These are phyloP conservation scores for Podarcis muralis DNA, from an alignment of 2,113 vertebrate species.

Conservation along the genomic window DNA sequence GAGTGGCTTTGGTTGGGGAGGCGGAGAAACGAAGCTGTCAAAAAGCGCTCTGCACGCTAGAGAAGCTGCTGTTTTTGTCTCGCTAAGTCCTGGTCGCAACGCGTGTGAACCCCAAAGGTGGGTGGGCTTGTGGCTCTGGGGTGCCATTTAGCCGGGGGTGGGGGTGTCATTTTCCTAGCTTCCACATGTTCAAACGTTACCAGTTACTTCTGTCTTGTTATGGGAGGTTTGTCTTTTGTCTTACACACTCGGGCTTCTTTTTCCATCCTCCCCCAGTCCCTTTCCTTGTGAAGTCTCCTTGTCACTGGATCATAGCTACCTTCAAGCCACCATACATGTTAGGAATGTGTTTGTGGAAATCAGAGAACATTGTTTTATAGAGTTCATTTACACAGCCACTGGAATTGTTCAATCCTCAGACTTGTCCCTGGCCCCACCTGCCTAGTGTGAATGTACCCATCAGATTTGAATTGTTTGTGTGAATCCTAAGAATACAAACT, in stretches of 20 bases:
- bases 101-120: background rate
- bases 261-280: too few species aligned
- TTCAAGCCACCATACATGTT: background rate
- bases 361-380: background rate
- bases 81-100: background rate
- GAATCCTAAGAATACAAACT: background rate
- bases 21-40: background rate
- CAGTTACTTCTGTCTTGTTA: background rate
- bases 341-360: background rate
- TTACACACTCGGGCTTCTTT: background rate
- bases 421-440: background rate
- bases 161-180: background rate
- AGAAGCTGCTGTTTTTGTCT: background rate
- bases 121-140: background rate
- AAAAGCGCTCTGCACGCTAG: background rate
- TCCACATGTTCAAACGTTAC: background rate
- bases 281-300: background rate
- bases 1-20: too few species aligned
- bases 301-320: background rate
- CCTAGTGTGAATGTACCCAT: background rate
- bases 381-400: background rate
- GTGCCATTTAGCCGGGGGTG: background rate
- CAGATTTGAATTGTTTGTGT: background rate
- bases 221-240: background rate
- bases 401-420: background rate